phyloP scores from a whole-genome alignment of 2,888 invertebrate genomes.

The Athalia circularis region DNA sequence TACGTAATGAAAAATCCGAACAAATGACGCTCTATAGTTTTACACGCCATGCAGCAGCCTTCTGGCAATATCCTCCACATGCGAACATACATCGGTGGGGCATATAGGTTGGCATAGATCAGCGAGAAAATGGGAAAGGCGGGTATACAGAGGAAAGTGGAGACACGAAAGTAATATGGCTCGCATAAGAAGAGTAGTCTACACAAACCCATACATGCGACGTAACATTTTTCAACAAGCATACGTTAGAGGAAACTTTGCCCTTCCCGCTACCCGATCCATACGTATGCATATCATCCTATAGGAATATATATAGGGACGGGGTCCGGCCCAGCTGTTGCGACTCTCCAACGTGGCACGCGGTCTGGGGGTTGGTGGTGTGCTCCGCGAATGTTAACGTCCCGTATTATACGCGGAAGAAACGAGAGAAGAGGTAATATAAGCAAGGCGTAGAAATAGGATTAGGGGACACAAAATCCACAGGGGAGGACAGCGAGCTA shows the following conservation, averaged over 20 bases:
- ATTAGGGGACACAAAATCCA: conserved; percentile 2
- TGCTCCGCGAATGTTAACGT: conserved; percentile 71
- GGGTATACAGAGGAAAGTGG: neutral
- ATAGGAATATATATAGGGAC: neutral
- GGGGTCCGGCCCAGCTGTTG: conserved; percentile 39
- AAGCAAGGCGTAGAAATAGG: neutral
- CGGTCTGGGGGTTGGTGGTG: neutral
- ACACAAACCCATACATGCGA: neutral
- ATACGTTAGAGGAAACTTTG: no score
- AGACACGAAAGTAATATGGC: conserved; percentile 25
- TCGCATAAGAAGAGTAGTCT: neutral
- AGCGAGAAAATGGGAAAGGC: conserved; percentile 2
- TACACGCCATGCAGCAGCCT: neutral
- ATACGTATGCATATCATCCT: neutral
- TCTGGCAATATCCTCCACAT: conserved; percentile 5
- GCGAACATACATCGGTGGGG: neutral
- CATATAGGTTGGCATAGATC: neutral
- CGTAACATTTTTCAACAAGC: no score
- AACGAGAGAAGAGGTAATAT: neutral
- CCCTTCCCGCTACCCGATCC: conserved; percentile 25
- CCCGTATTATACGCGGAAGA: conserved; percentile 64
- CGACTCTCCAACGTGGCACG: conserved; percentile 17
- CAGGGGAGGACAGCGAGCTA: conserved; percentile 8
- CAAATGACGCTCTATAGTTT: neutral
- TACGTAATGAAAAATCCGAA: no score